Base-by-base conservation (phyloP, 1,140 invertebrate genomes). In the Nasonia longicornis region DNA sequence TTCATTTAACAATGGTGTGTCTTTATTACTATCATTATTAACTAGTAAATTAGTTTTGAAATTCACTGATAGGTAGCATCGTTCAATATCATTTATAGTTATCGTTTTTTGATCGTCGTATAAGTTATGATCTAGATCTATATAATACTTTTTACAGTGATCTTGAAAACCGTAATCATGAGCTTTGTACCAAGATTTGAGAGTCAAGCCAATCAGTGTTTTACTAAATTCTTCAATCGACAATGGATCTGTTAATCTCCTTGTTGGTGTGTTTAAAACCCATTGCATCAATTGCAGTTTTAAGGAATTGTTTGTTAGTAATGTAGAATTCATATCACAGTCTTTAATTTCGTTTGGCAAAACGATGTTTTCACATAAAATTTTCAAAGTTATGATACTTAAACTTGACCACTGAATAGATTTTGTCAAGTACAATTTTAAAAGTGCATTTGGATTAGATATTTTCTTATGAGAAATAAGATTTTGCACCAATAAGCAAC, bases 371-470 rank as follows among this genome's bases (percentile, higher is more conserved):
- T 86, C 78, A 35, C 86, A 89, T 26, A 88, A 84, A 10, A 85
- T 26, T 79, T 87, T 79, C 29, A 92, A 84, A 29, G 90, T 92
- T 42, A 84, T 79, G 1, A 92, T 75, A 83, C 89, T 91, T 31
- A 85, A 83, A 58, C 81, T 42, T 7, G 88, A 89, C 80, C 89
- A 87, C 20, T 86, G 86, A 31, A 91, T 86, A 10, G 88, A 84
- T 67, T 88, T 87, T 4, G 86, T 89, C n/a, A 86, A 80, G 74
- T 91, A 92, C 16, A 90, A 85, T 80, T 88, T 86, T 16, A 91
- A 82, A 26, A 92, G 80, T 26, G 75, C 67, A 73, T 88, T 87
- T 14, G 87, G 79, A 80, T 88, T 86, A 8, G 86, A 79, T 31
- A 88, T 84, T 81, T 86, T 90, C 31, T 87, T 81, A 72, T 86